Conservation (phyloP, 1,140 invertebrate genomes). For the Stratiolaelaps scimitus region DNA sequence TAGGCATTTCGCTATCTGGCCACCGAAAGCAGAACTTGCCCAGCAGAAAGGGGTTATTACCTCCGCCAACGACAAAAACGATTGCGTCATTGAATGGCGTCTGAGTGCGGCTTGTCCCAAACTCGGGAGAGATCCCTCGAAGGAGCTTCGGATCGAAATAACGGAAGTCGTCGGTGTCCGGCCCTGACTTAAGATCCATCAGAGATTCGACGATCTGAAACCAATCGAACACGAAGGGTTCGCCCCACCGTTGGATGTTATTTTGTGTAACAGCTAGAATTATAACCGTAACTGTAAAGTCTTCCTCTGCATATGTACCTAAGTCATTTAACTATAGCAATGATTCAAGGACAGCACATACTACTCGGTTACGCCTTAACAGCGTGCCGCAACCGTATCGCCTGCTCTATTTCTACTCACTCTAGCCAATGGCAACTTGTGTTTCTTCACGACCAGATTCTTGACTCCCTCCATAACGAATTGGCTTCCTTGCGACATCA, state of each 20-base stretch:
- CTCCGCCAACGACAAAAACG: conserved; percentile 93
- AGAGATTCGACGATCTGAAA: conserved; percentile 80
- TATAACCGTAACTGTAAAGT: too few species aligned
- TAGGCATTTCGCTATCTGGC: too few species aligned
- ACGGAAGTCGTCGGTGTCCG: conserved; percentile 69
- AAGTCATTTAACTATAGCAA: too few species aligned
- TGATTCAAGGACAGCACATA: conserved; percentile 32
- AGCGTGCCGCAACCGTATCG: background rate
- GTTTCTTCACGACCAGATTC: conserved; percentile 93
- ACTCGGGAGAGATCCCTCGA: conserved; percentile 17
- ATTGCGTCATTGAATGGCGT: conserved; percentile 51
- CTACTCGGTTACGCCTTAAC: conserved; percentile 4
- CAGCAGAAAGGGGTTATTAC: background rate
- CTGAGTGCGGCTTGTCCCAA: conserved; percentile 20
- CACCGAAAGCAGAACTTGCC: too few species aligned
- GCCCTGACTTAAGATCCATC: conserved; percentile 66
- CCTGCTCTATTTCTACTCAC: conserved; percentile 48
- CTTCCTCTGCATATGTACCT: too few species aligned
- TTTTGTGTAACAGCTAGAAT: too few species aligned
- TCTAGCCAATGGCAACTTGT: conserved; percentile 41
- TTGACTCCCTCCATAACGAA: conserved; percentile 99
- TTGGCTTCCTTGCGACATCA: conserved; percentile 88
- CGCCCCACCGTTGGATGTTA: conserved; percentile 7
- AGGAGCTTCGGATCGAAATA: conserved; percentile 86
- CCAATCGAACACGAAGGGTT: conserved; percentile 49